Conservation (phyloP, 2,888 invertebrate genomes). For the Agriopis leucophaearia region DNA sequence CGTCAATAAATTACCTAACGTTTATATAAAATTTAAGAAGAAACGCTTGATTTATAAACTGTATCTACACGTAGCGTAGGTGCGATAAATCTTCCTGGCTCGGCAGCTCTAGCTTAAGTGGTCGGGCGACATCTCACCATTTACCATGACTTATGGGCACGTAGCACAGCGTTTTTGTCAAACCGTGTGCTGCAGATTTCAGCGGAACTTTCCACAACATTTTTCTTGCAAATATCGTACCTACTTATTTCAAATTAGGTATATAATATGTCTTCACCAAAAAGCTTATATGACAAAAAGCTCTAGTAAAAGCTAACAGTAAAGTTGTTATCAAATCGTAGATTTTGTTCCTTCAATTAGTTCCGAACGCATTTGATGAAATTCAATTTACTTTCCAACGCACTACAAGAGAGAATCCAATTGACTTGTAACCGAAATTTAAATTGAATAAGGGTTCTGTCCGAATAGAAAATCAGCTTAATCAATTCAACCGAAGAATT, state of each 20-base stretch:
- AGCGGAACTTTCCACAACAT: constrained; percentile 47
- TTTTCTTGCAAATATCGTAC: constrained; percentile 34
- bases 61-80: constrained; percentile 66
- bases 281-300: constrained; percentile 1
- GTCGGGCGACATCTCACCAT: constrained; percentile 61
- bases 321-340: constrained; percentile 3
- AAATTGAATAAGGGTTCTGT: constrained; percentile 58
- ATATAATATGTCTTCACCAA: constrained; percentile 20
- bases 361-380: constrained; percentile 58
- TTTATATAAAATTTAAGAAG: constrained; percentile 45
- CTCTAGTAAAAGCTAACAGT: constrained; percentile 14
- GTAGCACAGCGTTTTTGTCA: constrained; percentile 63
- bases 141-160: constrained; percentile 67
- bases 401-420: constrained; percentile 60
- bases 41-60: constrained; percentile 60
- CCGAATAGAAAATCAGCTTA: constrained; percentile 49
- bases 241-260: too few relatives aligned
- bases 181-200: constrained; percentile 56
- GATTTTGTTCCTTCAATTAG: constrained; percentile 41
- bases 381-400: constrained; percentile 64
- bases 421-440: constrained; percentile 56
- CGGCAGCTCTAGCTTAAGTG: constrained; percentile 64
- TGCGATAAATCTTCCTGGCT: constrained; percentile 65
- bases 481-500: constrained; percentile 39
- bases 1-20: constrained; percentile 31